Percentiles rank a stretch among this genome's conserved stretches.
These are phyloP conservation scores for Caenorhabditis sulstoni DNA, from an alignment of 2,888 invertebrate genomes.

Conservation along the genomic window DNA sequence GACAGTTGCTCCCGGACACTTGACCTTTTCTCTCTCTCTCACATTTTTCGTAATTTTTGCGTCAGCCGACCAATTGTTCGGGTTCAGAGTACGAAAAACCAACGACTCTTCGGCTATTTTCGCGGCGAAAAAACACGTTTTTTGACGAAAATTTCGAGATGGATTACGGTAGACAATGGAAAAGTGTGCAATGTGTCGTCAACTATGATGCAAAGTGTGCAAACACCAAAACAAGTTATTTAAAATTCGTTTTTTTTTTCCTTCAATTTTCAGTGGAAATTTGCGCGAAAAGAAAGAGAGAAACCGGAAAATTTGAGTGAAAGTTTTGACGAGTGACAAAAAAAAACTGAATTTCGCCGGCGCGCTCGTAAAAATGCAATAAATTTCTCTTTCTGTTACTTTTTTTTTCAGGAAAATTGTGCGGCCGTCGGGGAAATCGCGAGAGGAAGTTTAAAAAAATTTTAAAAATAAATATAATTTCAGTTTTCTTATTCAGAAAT, in stretches of 20 bases:
- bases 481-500: not conserved
- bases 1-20: conserved; percentile 34
- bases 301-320: conserved; percentile 22
- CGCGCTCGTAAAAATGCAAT: conserved; percentile 31
- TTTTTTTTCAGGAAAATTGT: not conserved
- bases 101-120: not conserved
- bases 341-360: conserved; percentile 23
- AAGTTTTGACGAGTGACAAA: conserved; percentile 15
- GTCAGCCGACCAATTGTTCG: conserved; percentile 33
- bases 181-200: conserved; percentile 4
- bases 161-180: no score
- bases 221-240: not conserved
- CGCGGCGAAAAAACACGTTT: not conserved
- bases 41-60: conserved; percentile 2
- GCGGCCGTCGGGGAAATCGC: not conserved
- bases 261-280: not conserved
- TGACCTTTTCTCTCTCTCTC: conserved; percentile 33
- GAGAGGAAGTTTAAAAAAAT: no score
- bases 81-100: conserved; percentile 40
- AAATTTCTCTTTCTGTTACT: conserved; percentile 1
- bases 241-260: not conserved
- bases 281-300: not conserved
- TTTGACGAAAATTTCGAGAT: no score
- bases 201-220: not conserved
- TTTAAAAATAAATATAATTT: no score